These are phyloP conservation scores for Dexiosoma caninum DNA, from an alignment of 2,888 invertebrate genomes.

Conservation along the genomic window DNA sequence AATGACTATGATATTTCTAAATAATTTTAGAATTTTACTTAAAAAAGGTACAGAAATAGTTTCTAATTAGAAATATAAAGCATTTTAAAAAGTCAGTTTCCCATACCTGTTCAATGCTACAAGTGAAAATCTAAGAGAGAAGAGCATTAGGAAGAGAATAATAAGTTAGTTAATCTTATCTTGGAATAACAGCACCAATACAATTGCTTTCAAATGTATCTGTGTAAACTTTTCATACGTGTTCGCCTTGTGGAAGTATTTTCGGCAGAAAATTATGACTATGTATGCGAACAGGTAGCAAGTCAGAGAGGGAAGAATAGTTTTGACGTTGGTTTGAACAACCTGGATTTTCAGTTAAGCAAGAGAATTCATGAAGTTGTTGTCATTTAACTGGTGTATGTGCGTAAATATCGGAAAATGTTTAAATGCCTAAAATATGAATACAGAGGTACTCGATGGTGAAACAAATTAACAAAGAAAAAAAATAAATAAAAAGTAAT, in stretches of 20 bases:
- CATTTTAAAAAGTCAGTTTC: neutral
- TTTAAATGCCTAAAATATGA: too few species aligned
- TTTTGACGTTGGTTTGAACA: slow-evolving; percentile 10
- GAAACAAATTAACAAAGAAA: slow-evolving; percentile 24
- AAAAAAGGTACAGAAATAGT: too few species aligned
- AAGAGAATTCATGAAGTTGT: slow-evolving; percentile 58
- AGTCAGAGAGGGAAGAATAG: neutral
- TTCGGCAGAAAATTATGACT: neutral
- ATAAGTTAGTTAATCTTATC: slow-evolving; percentile 43
- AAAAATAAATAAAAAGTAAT: slow-evolving; percentile 36
- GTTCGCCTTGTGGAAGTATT: neutral
- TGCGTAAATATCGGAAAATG: slow-evolving; percentile 39
- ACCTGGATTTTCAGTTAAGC: slow-evolving; percentile 43
- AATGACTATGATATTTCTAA: too few species aligned
- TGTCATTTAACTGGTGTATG: slow-evolving; percentile 16
- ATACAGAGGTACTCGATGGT: slow-evolving; percentile 21
- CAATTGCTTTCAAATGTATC: slow-evolving; percentile 5
- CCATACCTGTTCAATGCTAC: neutral
- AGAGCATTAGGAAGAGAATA: neutral
- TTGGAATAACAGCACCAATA: slow-evolving; percentile 7
- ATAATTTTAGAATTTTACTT: too few species aligned
- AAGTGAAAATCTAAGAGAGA: neutral
- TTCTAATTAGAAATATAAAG: too few species aligned
- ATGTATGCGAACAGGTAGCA: slow-evolving; percentile 50
- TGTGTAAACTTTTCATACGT: slow-evolving; percentile 24